Evolutionary conservation across 1,140 invertebrate genomes (phyloP).

Genomic region (Saccostrea echinata): DNA sequence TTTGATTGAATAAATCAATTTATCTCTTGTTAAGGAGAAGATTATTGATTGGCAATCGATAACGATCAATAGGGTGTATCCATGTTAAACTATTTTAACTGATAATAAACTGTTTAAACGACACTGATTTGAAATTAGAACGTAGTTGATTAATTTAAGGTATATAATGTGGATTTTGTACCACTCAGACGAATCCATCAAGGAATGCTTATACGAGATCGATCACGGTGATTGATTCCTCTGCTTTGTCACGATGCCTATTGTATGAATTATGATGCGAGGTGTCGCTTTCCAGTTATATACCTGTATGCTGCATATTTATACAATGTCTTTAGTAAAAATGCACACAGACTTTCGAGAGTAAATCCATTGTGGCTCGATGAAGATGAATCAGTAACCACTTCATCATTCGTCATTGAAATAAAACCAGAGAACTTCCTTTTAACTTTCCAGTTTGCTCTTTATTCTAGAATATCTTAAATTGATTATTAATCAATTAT

Average conservation of each 20-base stretch:
- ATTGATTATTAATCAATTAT: constrained; percentile 36
- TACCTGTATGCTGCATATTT: background rate
- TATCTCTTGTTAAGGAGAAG: constrained; percentile 3
- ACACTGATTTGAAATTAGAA: constrained; percentile 2
- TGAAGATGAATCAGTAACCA: constrained; percentile 15
- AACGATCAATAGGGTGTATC: constrained; percentile 30
- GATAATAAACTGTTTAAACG: constrained; percentile 33
- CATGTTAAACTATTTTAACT: constrained; percentile 36
- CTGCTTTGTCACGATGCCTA: constrained; percentile 24
- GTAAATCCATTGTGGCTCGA: constrained; percentile 5
- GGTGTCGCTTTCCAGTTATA: background rate
- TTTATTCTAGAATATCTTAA: constrained; percentile 6
- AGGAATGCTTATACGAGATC: background rate
- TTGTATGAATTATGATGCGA: constrained; percentile 32
- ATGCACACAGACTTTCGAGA: constrained; percentile 12
- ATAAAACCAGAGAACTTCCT: constrained; percentile 3
- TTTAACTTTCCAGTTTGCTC: background rate
- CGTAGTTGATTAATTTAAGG: constrained; percentile 37
- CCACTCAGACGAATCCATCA: constrained; percentile 14
- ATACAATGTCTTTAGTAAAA: background rate
- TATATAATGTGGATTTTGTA: constrained; percentile 27
- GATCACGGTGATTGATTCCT: constrained; percentile 33
- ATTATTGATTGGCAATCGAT: constrained; percentile 26
- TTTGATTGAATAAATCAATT: constrained; percentile 38
- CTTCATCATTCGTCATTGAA: constrained; percentile 30